phyloP scores from a whole-genome alignment of 2,888 invertebrate species.

The Phymatocera aterrima region DNA sequence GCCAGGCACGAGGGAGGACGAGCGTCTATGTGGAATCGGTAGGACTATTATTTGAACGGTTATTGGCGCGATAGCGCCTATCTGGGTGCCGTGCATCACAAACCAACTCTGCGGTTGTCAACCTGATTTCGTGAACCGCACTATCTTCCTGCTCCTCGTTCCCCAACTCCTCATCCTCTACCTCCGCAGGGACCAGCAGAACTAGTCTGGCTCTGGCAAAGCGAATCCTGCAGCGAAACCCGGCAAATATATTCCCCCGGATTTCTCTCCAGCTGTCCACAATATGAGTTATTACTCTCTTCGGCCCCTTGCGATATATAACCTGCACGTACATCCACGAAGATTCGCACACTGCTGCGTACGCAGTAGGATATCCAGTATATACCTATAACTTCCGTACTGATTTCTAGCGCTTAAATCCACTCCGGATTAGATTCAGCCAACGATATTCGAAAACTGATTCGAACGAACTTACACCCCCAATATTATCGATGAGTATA shows the following conservation, averaged over 20 bases:
- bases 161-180: background rate
- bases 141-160: background rate
- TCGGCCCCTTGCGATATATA: background rate
- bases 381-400: background rate
- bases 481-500: background rate
- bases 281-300: constrained; percentile 25
- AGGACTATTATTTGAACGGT: constrained; percentile 70
- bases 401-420: constrained; percentile 1
- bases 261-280: constrained; percentile 68
- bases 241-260: constrained; percentile 64
- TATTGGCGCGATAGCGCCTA: constrained; percentile 71
- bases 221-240: constrained; percentile 32
- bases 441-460: background rate
- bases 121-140: constrained; percentile 58
- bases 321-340: background rate
- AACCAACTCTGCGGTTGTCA: constrained; percentile 70
- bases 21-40: constrained; percentile 15
- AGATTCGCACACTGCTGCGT: background rate
- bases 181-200: constrained; percentile 45
- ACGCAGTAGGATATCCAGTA: background rate
- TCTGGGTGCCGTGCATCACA: constrained; percentile 68
- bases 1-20: background rate
- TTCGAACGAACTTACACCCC: background rate
- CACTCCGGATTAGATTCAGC: background rate
- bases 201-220: no score